Evolutionary conservation across 2,113 vertebrate species (phyloP).

Genomic region (Raja brachyura): DNA sequence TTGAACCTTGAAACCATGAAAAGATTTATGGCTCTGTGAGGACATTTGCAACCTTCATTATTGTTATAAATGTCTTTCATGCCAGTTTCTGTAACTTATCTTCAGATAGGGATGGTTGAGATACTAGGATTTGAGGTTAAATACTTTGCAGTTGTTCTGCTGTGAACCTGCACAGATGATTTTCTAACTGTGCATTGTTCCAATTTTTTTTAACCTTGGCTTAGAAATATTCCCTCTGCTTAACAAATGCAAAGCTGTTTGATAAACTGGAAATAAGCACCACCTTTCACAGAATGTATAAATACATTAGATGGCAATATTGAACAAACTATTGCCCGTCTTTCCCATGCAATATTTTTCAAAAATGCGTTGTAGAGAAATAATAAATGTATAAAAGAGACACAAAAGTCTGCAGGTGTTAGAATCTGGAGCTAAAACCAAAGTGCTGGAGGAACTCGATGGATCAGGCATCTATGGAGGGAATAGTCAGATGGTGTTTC

Average conservation of each 20-base stretch:
- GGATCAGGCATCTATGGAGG: no score
- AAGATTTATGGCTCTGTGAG: slow-evolving; percentile 31
- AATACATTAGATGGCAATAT: not conserved
- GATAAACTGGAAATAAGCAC: not conserved
- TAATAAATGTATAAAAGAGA: no score
- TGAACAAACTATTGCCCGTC: not conserved
- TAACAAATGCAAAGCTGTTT: not conserved
- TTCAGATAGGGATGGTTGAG: not conserved
- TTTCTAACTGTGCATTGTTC: not conserved
- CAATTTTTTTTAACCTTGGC: not conserved
- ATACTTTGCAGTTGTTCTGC: not conserved
- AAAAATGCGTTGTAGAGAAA: no score
- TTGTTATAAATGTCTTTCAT: slow-evolving; percentile 23
- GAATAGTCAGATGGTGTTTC: no score
- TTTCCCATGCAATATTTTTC: not conserved
- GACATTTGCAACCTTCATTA: slow-evolving; percentile 7
- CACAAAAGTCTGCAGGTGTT: no score
- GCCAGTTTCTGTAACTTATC: slow-evolving; percentile 27
- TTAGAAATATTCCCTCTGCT: not conserved
- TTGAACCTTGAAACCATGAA: not conserved
- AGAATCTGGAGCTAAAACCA: no score
- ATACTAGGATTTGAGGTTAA: not conserved
- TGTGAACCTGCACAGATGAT: not conserved
- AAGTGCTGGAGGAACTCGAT: no score
- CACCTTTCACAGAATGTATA: no score